A percentile compares a stretch with the other conserved stretches of the same genome.
Evolutionary conservation across 2,797 vertebrate species (phyloP).

Genomic region (Octomys mimax): DNA sequence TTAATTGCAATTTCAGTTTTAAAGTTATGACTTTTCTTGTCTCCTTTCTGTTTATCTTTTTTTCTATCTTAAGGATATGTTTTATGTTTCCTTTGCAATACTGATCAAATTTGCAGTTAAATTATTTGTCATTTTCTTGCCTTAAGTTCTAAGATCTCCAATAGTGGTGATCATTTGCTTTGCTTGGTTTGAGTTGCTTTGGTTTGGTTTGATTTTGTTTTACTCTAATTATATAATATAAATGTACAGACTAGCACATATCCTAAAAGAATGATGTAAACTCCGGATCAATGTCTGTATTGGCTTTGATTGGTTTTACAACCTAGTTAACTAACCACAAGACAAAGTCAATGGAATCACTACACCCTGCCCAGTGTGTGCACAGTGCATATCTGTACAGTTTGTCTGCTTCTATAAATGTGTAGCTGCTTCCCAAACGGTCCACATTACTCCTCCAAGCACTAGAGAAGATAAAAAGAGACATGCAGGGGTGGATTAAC

Average conservation of each 20-base stretch:
- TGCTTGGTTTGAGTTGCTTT: background rate
- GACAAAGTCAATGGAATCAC: background rate
- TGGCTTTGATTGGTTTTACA: background rate
- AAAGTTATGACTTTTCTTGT: background rate
- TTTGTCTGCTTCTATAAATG: background rate
- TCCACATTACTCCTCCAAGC: constrained; percentile 6
- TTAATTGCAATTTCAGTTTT: background rate
- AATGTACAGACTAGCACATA: background rate
- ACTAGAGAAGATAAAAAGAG: constrained; percentile 7
- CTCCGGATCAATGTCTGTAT: background rate
- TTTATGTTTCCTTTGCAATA: background rate
- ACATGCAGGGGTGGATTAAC: background rate
- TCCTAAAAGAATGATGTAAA: background rate
- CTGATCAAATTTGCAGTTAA: background rate
- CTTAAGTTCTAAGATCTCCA: background rate
- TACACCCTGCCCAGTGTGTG: accelerated
- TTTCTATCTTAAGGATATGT: background rate
- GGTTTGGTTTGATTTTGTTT: background rate
- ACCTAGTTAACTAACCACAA: background rate
- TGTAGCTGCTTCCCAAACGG: background rate
- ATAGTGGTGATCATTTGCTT: background rate
- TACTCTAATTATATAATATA: background rate
- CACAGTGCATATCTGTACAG: background rate
- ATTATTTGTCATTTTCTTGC: background rate
- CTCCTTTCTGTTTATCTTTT: background rate